Evolutionary conservation across 2,797 vertebrate species (phyloP), one percentile per base, ranked within the genome.

Genomic region (Bovichtus variegatus): DNA sequence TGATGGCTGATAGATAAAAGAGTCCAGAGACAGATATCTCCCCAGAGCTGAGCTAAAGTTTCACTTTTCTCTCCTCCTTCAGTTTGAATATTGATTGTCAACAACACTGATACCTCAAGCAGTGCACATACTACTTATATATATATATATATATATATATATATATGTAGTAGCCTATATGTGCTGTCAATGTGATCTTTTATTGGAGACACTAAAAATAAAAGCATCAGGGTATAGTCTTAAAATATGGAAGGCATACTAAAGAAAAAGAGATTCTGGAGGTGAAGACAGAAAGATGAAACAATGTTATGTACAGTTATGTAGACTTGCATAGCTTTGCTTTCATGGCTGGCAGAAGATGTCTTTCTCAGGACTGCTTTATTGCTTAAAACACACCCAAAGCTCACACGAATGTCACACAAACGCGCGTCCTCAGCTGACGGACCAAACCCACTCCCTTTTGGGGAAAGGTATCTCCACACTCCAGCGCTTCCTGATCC

Each of bases 401-500:
- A 63, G 74, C 51, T 40, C 46, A 16, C 49, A 10, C 6, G 1
- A 31, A 19, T 38, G 58, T 79, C 71, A 84, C 53, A 71, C 67
- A 70, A 36, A 29, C 34, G 55, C 23, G 36, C 23, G 15, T 80
- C 73, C 63, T 46, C 49, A 46, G 29, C 34, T 64, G 61, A 77
- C 63, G 23, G 64, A 65, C 62, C 83, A 84, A 83, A 74, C 82
- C 88, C 74, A 12, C 19, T 12, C 43, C 29, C 71, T 75, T 78
- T 59, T 40, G 27, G 58, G 66, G 49, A 60, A 54, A 74, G 60
- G 65, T 88, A 87, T 87, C 83, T 61, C 43, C 13, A 29, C 84
- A 77, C 72, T 70, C 72, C 87, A 86, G 70, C 4, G 70, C 74
- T 91, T 92, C 91, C 90, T 91, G 86, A 82, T 85, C 59, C 80